Base-by-base conservation (phyloP, 2,113 vertebrate genomes). In the Etia nguti region DNA sequence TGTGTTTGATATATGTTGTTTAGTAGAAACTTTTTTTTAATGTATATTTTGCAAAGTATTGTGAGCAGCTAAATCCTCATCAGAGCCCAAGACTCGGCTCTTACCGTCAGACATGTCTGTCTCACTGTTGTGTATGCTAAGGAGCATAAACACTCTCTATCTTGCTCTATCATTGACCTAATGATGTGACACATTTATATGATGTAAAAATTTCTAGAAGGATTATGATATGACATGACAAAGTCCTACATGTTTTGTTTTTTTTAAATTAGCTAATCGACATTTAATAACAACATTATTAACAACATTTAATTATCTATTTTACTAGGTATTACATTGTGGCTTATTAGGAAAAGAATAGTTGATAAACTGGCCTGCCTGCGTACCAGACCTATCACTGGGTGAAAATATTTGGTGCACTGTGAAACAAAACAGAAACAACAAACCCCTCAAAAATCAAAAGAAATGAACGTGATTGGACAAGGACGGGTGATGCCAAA, bases 181-280 rank as follows among this genome's bases (percentile, higher is more conserved):
- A 18, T 3, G 24, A 75, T 48, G 9, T 48, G 22, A 48, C 9
- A 75, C 41, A 10, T 48, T 75, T 29, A 0, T 73, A 75, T 48
- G 41, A 48, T 75, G 24, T 75, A 29, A 4, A 48, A 48, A 75
- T 48, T 48, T 29, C 11, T 26, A 34, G 4, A 31, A 43, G 8
- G 22, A 73, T 73, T 73, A 24, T 8, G 9, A 24, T 70, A 46
- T 73, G 22, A 73, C 26, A 26, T 46, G 68, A 43, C 8, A 73
- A 24, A 46, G 0, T 46, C 68, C 22, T 26, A 5, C 43, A 8
- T 75, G 9, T 1, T 24, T 11, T 29, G 0, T 1, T 34, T 20
- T 20, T 12, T 43, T 18, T 8, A 0, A 29, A 75, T 20, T 48
- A 75, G 24, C 70, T 31, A 48, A 50, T 18, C 7, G n/a, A n/a